These are phyloP conservation scores for Acanthococcus lagerstroemiae DNA, from an alignment of 2,888 invertebrate species.

Conservation along the genomic window DNA sequence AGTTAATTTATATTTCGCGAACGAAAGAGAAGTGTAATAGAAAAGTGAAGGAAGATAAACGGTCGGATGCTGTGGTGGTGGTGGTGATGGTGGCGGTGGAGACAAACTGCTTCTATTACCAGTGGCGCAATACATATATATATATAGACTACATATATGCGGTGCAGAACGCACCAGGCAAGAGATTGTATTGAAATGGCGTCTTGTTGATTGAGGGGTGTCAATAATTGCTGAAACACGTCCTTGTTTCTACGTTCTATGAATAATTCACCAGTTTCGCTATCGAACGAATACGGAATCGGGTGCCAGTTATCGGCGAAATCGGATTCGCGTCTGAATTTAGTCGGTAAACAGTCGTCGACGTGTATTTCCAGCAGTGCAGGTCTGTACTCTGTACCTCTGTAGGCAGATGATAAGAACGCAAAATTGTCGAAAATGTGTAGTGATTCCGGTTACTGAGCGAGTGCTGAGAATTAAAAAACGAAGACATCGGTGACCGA, in stretches of 20 bases:
- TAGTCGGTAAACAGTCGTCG: not conserved
- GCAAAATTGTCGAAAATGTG: too few species aligned
- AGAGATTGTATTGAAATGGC: conserved; percentile 17
- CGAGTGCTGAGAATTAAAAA: too few species aligned
- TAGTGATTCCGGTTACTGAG: too few species aligned
- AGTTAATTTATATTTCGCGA: too few species aligned
- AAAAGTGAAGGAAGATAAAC: too few species aligned
- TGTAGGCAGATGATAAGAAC: not conserved
- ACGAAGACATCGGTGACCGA: too few species aligned
- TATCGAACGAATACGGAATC: conserved; percentile 8
- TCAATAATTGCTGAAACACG: conserved; percentile 28
- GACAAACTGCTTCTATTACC: too few species aligned
- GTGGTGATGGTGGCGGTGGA: too few species aligned
- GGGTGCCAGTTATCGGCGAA: conserved; percentile 1
- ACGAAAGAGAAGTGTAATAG: too few species aligned
- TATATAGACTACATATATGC: not conserved
- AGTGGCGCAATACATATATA: not conserved
- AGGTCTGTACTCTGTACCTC: not conserved
- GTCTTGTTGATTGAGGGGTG: conserved; percentile 31
- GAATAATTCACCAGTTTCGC: conserved; percentile 26
- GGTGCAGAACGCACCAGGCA: not conserved
- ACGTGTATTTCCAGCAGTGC: not conserved
- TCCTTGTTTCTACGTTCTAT: conserved; percentile 20
- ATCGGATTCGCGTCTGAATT: conserved; percentile 14
- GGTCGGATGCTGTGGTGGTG: too few species aligned